A percentile compares a stretch with the other conserved stretches of the same genome.
phyloP scores from a whole-genome alignment of 2,888 invertebrate genomes.

The Pseudoips prasinana region DNA sequence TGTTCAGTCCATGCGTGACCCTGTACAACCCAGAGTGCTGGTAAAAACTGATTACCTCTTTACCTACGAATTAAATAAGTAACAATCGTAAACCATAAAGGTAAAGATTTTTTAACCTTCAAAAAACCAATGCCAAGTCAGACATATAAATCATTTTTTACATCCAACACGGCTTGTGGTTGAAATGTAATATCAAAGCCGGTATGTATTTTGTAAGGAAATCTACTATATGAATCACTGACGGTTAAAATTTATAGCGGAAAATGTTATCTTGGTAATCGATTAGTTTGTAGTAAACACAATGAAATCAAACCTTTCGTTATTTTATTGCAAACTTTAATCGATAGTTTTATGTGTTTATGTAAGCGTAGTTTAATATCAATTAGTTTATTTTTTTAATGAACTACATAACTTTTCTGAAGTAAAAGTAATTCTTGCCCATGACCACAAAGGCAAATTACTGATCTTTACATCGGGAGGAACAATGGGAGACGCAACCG shows the following conservation, averaged over 20 bases:
- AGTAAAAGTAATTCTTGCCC: conserved; percentile 32
- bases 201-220: conserved; percentile 7
- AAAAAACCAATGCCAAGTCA: conserved; percentile 35
- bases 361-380: too few relatives aligned
- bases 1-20: conserved; percentile 15
- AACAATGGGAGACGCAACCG: conserved; percentile 70
- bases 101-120: conserved; percentile 34
- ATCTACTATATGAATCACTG: too few relatives aligned
- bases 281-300: too few relatives aligned
- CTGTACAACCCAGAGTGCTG: conserved; percentile 17
- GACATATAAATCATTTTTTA: conserved; percentile 47
- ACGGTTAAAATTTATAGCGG: neutral
- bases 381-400: too few relatives aligned
- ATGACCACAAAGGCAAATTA: conserved; percentile 74
- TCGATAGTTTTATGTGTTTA: too few relatives aligned
- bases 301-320: too few relatives aligned
- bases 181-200: conserved; percentile 36
- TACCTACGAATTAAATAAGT: conserved; percentile 25
- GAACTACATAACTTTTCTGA: conserved; percentile 7
- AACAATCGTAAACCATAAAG: conserved; percentile 21
- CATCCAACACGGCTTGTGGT: conserved; percentile 32
- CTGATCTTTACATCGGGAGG: conserved; percentile 75
- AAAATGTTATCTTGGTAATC: too few relatives aligned
- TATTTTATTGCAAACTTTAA: too few relatives aligned
- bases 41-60: conserved; percentile 32